These are phyloP conservation scores for Aphidoletes aphidimyza DNA, from an alignment of 2,888 invertebrate species.

Conservation along the genomic window DNA sequence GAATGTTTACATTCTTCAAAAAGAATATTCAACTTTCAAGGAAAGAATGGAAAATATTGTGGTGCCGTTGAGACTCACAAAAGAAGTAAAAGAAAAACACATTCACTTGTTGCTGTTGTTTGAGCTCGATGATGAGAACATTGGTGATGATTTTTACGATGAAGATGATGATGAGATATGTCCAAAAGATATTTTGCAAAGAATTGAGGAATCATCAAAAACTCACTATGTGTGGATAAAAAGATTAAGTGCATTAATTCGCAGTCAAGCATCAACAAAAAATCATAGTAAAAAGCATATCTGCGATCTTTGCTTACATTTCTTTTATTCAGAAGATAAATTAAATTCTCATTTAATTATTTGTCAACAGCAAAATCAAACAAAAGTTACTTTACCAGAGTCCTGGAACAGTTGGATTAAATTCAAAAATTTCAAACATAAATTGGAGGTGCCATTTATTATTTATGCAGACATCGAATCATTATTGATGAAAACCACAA, in stretches of 20 bases:
- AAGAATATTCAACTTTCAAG: not conserved
- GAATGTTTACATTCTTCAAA: not conserved
- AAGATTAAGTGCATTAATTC: not conserved
- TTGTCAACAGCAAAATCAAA: not conserved
- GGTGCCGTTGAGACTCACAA: not conserved
- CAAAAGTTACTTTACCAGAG: slow-evolving; percentile 30
- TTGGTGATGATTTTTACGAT: not conserved
- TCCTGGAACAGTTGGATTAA: not conserved
- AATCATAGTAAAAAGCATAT: not conserved
- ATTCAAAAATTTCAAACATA: not conserved
- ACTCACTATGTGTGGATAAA: slow-evolving; percentile 41
- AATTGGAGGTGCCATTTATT: not conserved
- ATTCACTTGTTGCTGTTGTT: not conserved
- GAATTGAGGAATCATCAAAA: not conserved
- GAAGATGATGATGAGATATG: not conserved
- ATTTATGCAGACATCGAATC: slow-evolving; percentile 55
- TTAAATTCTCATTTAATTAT: not conserved
- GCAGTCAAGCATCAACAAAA: not conserved
- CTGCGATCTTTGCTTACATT: slow-evolving; percentile 47
- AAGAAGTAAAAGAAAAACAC: not conserved
- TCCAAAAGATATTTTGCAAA: not conserved
- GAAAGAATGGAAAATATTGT: not conserved
- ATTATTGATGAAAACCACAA: not conserved
- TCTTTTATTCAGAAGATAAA: slow-evolving; percentile 4
- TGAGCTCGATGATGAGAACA: not conserved